Conservation (phyloP, 2,113 vertebrate genomes). For the Hemicordylus capensis region DNA sequence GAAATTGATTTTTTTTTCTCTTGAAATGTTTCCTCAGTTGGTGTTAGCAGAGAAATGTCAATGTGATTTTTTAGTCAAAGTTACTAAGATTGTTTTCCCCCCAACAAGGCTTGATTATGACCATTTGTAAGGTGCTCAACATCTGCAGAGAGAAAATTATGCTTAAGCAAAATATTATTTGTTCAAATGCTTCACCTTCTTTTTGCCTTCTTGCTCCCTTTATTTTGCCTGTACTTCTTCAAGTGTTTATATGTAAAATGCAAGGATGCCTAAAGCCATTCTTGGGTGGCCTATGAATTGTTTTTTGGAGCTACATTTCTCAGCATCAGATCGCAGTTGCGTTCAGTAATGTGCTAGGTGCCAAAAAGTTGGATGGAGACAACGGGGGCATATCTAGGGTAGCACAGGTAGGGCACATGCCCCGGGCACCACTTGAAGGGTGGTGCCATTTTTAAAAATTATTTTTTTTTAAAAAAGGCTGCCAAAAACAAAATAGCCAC, state of each 20-base stretch:
- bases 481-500: no score
- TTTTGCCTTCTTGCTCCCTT: not conserved
- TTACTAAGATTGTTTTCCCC: no score
- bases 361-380: not conserved
- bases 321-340: not conserved
- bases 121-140: rapidly evolving
- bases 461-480: no score
- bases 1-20: no score
- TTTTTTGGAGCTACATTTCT: not conserved
- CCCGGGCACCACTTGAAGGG: no score
- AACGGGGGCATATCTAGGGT: no score
- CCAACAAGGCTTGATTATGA: no score
- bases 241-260: not conserved
- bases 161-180: no score
- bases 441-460: no score
- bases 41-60: no score
- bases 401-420: no score
- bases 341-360: not conserved
- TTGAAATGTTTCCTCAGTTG: not conserved
- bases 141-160: rapidly evolving
- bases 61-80: no score
- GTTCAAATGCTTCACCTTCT: not conserved
- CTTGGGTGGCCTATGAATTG: not conserved
- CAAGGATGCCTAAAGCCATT: not conserved
- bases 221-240: rapidly evolving